These are phyloP conservation scores for Petroica traversi DNA, from an alignment of 2,113 vertebrate genomes.

Conservation along the genomic window DNA sequence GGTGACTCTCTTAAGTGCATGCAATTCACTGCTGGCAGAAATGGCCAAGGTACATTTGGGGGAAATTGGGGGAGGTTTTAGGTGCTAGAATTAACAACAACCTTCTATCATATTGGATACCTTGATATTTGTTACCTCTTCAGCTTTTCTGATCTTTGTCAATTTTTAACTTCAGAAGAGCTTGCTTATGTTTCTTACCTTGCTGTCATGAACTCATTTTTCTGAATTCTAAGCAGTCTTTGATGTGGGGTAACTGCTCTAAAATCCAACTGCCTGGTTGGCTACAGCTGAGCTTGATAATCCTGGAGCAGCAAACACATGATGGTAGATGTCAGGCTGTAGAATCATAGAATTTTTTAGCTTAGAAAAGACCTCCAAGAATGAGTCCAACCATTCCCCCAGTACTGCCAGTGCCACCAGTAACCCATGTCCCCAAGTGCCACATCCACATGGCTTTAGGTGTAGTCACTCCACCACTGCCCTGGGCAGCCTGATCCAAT, in stretches of 20 bases:
- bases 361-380: neutral
- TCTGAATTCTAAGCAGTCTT: neutral
- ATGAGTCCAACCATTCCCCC: neutral
- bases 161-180: neutral
- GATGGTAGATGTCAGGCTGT: neutral
- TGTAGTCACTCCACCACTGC: neutral
- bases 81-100: neutral
- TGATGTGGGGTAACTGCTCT: neutral
- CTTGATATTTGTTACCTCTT: neutral
- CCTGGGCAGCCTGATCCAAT: neutral
- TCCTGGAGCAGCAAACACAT: neutral
- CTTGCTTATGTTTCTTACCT: neutral
- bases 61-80: fast-evolving
- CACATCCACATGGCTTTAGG: neutral
- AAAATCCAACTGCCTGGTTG: neutral
- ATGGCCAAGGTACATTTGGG: neutral
- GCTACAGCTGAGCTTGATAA: neutral
- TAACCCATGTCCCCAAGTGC: neutral
- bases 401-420: neutral
- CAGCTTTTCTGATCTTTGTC: neutral
- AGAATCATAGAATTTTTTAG: neutral
- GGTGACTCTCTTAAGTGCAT: neutral
- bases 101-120: neutral
- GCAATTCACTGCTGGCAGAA: neutral
- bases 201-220: fast-evolving